Base-by-base conservation (phyloP, 1,140 invertebrate species). In the Drosophila teissieri region DNA sequence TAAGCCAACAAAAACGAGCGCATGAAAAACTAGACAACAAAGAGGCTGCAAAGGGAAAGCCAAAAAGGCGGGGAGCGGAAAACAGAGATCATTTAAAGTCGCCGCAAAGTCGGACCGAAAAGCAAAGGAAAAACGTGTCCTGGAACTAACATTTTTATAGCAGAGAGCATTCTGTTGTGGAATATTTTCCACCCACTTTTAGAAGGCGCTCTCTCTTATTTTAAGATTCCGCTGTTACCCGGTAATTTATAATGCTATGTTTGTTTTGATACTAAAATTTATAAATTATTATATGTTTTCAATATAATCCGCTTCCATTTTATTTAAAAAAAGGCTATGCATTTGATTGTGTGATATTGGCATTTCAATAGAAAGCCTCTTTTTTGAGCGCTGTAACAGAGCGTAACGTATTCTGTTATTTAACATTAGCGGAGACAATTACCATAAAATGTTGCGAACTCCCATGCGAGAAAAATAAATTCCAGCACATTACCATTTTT, bases 101-200 rank as follows among this genome's bases (percentile, higher is more conserved):
- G 69, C 83, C 74, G 69, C 57, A 51, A 56, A 63, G 81, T 73
- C 82, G 74, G 52, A 19, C 39, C 14, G 48, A 44, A 67, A 63
- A 52, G 19, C 45, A 31, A 36, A 5, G 7, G 2, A 53, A 75
- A 62, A 72, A 62, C 54, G 65, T 69, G 77, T 54, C 40, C 37
- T 39, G 53, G 11, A 49, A 11, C 14, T 42, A 34, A 77, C 80
- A 65, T 65, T 80, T 81, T 83, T 84, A 84, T 83, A 15, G 80
- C 60, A 85, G 62, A 84, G 62, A 51, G 46, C 12, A 12, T 10
- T 17, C 27, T 37, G 37, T 22, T 61, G 44, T 27, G 56, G 51
- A 27, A n/a, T 6, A 39, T 48, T 48, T 60, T 73, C 42, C 48
- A 37, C 56, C 22, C 24, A 14, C n/a, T 3, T 22, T 10, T 36